Evolutionary conservation across 2,888 invertebrate genomes (phyloP).

Genomic region (Temnothorax unifasciatus): DNA sequence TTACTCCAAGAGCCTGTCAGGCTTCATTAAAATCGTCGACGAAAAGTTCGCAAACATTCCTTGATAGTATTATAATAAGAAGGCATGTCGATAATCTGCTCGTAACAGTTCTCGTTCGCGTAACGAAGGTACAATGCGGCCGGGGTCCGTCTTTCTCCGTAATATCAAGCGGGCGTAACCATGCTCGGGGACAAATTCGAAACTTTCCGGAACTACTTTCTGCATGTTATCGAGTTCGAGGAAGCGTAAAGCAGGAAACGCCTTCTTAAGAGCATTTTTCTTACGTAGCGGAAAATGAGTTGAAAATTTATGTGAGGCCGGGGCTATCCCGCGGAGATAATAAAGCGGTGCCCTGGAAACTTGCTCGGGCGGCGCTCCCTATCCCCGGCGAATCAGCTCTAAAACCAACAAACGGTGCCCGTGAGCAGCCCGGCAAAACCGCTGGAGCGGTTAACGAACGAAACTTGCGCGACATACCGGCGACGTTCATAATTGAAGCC

Average conservation of each 20-base stretch:
- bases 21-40: slow-evolving; percentile 18
- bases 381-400: slow-evolving; percentile 48
- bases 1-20: not conserved
- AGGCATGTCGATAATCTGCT: slow-evolving; percentile 29
- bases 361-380: slow-evolving; percentile 24
- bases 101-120: slow-evolving; percentile 30
- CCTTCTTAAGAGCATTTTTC: slow-evolving; percentile 57
- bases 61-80: slow-evolving; percentile 36
- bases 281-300: slow-evolving; percentile 59
- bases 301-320: slow-evolving; percentile 58
- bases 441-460: slow-evolving; percentile 54
- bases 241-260: slow-evolving; percentile 56
- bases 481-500: slow-evolving; percentile 48
- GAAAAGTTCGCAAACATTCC: not conserved
- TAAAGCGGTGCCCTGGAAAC: slow-evolving; percentile 46
- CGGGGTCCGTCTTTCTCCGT: not conserved
- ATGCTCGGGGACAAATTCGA: slow-evolving; percentile 57
- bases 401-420: slow-evolving; percentile 52
- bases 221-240: slow-evolving; percentile 52
- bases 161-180: slow-evolving; percentile 35
- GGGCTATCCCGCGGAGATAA: slow-evolving; percentile 47
- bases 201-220: slow-evolving; percentile 56
- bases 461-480: slow-evolving; percentile 49
- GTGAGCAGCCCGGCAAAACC: slow-evolving; percentile 32
- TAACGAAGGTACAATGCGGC: slow-evolving; percentile 41